Percentiles rank a stretch among this genome's conserved stretches.
phyloP scores from a whole-genome alignment of 1,140 invertebrate genomes.

The Magallana gigas region DNA sequence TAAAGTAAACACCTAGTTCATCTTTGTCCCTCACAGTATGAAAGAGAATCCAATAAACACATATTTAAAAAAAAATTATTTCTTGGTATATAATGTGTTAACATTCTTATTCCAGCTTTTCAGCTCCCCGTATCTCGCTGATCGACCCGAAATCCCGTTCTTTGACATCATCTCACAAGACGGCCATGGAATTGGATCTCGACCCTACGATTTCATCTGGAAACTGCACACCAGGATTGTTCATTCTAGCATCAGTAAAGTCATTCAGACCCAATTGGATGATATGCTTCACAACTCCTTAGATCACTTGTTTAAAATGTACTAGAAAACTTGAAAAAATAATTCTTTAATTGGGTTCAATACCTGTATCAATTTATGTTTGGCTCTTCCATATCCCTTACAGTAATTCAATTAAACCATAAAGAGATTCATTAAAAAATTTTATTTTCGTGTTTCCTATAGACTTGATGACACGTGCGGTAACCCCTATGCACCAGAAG shows the following conservation, averaged over 20 bases:
- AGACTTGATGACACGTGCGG: not conserved
- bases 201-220: conserved; percentile 48
- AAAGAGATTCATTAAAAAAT: no score
- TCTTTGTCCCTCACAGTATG: no score
- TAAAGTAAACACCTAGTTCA: no score
- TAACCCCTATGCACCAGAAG: not conserved
- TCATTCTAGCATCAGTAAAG: conserved; percentile 23
- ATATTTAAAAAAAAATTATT: no score
- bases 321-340: not conserved
- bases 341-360: no score
- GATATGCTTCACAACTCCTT: not conserved
- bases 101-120: conserved; percentile 15
- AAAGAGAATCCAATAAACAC: no score
- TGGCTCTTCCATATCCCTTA: no score
- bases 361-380: no score
- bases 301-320: conserved; percentile 39
- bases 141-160: conserved; percentile 36
- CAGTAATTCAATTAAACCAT: no score
- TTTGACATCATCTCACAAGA: conserved; percentile 40
- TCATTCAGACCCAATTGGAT: conserved; percentile 11
- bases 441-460: not conserved
- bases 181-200: conserved; percentile 45
- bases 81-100: no score
- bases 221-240: conserved; percentile 42
- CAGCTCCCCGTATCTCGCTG: conserved; percentile 7